Evolutionary conservation across 2,797 vertebrate species (phyloP), one percentile per base, ranked within the genome.

Genomic region (Melanotaenia parkinsoni): DNA sequence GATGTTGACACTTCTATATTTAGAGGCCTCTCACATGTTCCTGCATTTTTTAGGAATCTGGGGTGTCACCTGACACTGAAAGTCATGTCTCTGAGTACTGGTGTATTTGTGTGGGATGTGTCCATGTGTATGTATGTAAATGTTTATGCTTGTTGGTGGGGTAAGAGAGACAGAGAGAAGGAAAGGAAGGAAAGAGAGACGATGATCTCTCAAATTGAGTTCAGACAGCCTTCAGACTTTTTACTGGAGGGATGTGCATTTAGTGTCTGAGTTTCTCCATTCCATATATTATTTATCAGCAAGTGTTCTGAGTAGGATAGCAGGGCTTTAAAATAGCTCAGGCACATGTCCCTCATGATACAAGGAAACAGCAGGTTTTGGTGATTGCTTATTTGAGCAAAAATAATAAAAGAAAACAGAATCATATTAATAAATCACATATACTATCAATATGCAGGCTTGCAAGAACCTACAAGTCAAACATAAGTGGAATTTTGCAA

Each of bases 21-120:
- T 94, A 94, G 93, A 86, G 70, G 83, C 85, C 63, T 91, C 91
- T 95, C 92, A 82, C 83, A 80, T 93, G 89, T 90, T 92, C 81
- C 85, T 93, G 92, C 92, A 94, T 94, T 92, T 94, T 95, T 94
- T 77, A 94, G 79, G 81, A 79, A 85, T 84, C 61, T 77, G 67
- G 54, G 64, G 69, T 45, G 86, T 88, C 92, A 94, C 92, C 91
- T 93, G 93, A 93, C 88, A 91, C 92, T 72, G 38, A 64, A 77
- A 81, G 73, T 67, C 81, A 80, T 73, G 71, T 90, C 86, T 86
- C 72, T 38, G 80, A 89, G 84, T 87, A 87, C 87, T 84, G 80
- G 81, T 26, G 54, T 74, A 74, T 67, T 50, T 63, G 45, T 74
- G 70, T 51, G 57, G 54, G 47, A 59, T 60, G 38, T 35, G 22